These are phyloP conservation scores for Sweltsa coloradensis DNA, from an alignment of 1,140 invertebrate species.

Conservation along the genomic window DNA sequence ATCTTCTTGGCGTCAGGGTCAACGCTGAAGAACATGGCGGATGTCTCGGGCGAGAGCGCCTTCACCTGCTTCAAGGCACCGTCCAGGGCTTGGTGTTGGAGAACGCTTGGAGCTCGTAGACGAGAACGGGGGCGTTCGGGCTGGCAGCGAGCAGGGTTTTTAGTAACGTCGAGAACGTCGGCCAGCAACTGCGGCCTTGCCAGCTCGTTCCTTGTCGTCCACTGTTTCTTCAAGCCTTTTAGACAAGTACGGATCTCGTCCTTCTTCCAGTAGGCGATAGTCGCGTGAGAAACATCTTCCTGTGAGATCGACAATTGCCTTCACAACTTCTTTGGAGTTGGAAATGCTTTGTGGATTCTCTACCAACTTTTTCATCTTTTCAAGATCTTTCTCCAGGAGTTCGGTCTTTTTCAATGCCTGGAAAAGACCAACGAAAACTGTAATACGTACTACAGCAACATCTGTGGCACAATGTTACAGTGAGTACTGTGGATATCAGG, in stretches of 20 bases:
- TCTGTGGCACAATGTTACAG: too few species aligned
- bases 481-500: too few species aligned
- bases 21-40: conserved; percentile 86
- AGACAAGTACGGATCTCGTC: conserved; percentile 75
- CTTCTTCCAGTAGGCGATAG: conserved; percentile 83
- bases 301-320: conserved; percentile 68
- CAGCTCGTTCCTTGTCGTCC: conserved; percentile 79
- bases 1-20: conserved; percentile 83
- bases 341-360: conserved; percentile 28
- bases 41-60: conserved; percentile 61
- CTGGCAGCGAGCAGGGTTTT: conserved; percentile 65
- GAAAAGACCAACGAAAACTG: too few species aligned
- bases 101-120: conserved; percentile 74
- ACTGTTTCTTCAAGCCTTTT: conserved; percentile 80
- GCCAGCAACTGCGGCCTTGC: conserved; percentile 68
- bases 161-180: conserved; percentile 69
- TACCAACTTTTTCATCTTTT: conserved; percentile 40
- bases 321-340: conserved; percentile 54
- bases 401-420: conserved; percentile 65
- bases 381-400: conserved; percentile 62
- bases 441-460: too few species aligned
- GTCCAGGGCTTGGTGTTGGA: conserved; percentile 93
- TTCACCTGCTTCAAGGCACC: conserved; percentile 89
- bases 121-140: conserved; percentile 53
- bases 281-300: conserved; percentile 73